These are phyloP conservation scores for Catagonus wagneri DNA, from an alignment of 2,113 vertebrate genomes.

Conservation along the genomic window DNA sequence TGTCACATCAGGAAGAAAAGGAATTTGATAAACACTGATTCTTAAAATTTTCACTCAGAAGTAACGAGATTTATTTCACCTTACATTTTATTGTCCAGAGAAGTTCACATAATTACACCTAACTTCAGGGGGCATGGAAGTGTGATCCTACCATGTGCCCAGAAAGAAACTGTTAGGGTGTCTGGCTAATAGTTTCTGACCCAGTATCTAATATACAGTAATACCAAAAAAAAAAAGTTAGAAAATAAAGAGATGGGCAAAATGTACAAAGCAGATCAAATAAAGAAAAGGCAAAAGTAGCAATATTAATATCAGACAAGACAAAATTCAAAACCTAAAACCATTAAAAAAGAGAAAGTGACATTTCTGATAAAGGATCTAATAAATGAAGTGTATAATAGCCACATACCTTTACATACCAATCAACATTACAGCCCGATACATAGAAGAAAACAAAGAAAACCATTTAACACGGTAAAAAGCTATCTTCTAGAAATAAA, in stretches of 20 bases:
- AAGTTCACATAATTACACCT: neutral
- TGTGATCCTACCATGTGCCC: neutral
- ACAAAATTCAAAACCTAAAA: neutral
- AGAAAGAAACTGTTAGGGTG: neutral
- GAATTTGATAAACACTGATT: neutral
- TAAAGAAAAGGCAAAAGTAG: neutral
- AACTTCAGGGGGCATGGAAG: neutral
- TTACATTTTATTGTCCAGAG: neutral
- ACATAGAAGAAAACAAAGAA: constrained; percentile 32
- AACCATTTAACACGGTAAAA: neutral
- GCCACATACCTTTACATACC: neutral
- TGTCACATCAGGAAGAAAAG: neutral
- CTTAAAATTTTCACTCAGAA: neutral
- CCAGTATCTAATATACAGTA: neutral
- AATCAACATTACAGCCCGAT: neutral
- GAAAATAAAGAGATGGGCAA: constrained; percentile 11
- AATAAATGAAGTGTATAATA: neutral
- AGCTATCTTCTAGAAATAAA: neutral
- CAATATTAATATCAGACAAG: neutral
- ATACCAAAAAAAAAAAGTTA: neutral
- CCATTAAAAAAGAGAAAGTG: constrained; percentile 2
- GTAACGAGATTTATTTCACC: neutral
- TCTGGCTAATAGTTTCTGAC: neutral
- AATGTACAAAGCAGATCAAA: neutral
- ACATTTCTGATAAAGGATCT: neutral